Percentiles rank a stretch among this genome's conserved stretches.
phyloP scores from a whole-genome alignment of 2,797 vertebrate species.

The Acropternis orthonyx region DNA sequence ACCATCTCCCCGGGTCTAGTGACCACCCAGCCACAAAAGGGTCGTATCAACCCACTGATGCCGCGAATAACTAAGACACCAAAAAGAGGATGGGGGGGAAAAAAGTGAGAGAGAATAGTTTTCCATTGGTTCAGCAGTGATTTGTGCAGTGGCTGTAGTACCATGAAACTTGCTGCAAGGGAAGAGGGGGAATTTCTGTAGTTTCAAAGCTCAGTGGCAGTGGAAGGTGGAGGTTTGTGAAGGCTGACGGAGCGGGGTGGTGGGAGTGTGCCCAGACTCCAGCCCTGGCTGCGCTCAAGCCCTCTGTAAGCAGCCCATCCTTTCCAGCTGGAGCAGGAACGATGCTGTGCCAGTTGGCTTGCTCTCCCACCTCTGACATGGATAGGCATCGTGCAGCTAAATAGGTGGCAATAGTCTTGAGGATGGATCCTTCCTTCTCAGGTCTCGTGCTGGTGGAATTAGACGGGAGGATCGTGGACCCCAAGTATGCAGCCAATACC shows the following conservation, averaged over 20 bases:
- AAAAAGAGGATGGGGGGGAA: neutral
- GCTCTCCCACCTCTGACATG: neutral
- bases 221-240: neutral
- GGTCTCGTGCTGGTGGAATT: neutral
- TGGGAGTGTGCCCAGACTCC: neutral
- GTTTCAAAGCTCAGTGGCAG: neutral
- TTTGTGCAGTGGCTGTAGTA: neutral
- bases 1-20: neutral
- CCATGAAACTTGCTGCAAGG: neutral
- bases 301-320: neutral
- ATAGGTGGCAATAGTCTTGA: neutral
- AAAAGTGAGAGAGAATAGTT: neutral
- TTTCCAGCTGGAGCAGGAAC: neutral
- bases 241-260: neutral
- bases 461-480: neutral
- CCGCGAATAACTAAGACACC: neutral
- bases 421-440: neutral
- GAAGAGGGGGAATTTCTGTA: neutral
- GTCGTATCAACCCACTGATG: rapidly evolving
- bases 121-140: neutral
- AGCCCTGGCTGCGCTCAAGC: neutral
- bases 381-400: neutral
- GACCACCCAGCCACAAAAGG: neutral
- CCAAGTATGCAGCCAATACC: neutral
- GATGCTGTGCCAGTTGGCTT: neutral